Evolutionary conservation across 2,797 vertebrate genomes (phyloP), one percentile per base, ranked within the genome.

Genomic region (Simalia tracyae): DNA sequence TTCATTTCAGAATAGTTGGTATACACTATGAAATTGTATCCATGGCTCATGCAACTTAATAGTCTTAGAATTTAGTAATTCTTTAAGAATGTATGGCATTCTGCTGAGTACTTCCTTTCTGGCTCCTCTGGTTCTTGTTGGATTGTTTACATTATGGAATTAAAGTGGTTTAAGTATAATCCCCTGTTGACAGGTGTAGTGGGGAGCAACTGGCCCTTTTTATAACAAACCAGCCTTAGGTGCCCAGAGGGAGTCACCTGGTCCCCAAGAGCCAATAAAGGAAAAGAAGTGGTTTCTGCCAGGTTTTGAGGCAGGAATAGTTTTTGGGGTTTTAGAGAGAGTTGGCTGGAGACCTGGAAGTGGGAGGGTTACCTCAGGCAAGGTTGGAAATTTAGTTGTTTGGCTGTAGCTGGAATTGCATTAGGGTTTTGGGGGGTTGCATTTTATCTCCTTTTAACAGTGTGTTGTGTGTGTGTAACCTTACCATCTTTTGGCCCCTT

Each of bases 21-120:
- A 81, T 22, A 46, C 76, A 63, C 31, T 3, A 10, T 84, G 0
- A 2, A 42, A 46, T 36, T 90, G 12, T 15, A 19, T 91, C 59
- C 4, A 11, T 84, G 63, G 28, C 26, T 84, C 17, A 42, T 42
- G 17, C 17, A 3, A 26, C 11, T 87, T 1, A 0, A 0, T 0
- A 46, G 76, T 81, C 57, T 0, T 42, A 36, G 84, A 24, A 81
- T 42, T 93, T 92, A 0, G 7, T 89, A 63, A 42, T 19, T 24
- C 61, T 68, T 42, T 24, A 42, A 26, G 61, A 22, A 1, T 81
- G 90, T 92, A 66, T 91, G 46, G n/a, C 92, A 56, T 57, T 87
- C 19, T 36, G 0, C 0, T 50, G 36, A 81, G 9, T 81, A 81
- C n/a, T 86, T 76, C 60, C 86, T 87, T 93, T 85, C 57, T 76